These are phyloP conservation scores for Tautogolabrus adspersus DNA, from an alignment of 2,113 vertebrate species.

Conservation along the genomic window DNA sequence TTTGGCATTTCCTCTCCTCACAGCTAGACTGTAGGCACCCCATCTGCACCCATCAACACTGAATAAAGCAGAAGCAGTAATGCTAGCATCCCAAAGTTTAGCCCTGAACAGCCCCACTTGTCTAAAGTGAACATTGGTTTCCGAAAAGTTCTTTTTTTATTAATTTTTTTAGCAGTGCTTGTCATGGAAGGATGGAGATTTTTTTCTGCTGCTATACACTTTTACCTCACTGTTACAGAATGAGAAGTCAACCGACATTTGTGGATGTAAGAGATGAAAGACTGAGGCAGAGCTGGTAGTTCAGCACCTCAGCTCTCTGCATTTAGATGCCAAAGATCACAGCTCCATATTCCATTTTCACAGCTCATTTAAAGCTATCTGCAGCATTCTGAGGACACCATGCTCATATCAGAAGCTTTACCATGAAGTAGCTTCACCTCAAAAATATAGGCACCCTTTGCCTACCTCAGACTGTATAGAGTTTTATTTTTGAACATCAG, in stretches of 20 bases:
- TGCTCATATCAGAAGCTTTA: slow-evolving; percentile 36
- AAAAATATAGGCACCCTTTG: slow-evolving; percentile 16
- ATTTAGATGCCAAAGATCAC: slow-evolving; percentile 38
- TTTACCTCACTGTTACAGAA: slow-evolving; percentile 7
- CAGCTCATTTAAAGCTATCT: slow-evolving; percentile 50
- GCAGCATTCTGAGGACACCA: slow-evolving; percentile 24
- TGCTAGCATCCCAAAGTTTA: slow-evolving; percentile 3
- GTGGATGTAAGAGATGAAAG: slow-evolving; percentile 45
- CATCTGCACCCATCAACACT: slow-evolving; percentile 52
- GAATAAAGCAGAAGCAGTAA: slow-evolving; percentile 27
- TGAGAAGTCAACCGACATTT: slow-evolving; percentile 14
- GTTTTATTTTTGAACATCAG: not conserved
- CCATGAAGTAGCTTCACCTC: slow-evolving; percentile 29
- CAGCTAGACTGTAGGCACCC: slow-evolving; percentile 53
- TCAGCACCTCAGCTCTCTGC: slow-evolving; percentile 34
- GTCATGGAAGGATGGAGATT: slow-evolving; percentile 23
- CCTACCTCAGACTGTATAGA: not conserved
- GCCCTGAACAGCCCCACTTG: not conserved
- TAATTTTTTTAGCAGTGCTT: slow-evolving; percentile 16
- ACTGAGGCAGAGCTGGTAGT: slow-evolving; percentile 5
- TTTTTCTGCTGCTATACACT: not conserved
- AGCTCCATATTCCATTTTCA: slow-evolving; percentile 37
- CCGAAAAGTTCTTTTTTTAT: slow-evolving; percentile 21
- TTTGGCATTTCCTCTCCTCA: slow-evolving; percentile 60
- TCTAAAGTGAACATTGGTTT: slow-evolving; percentile 16